phyloP scores from a whole-genome alignment of 2,113 vertebrate species.

The Plectropomus leopardus region DNA sequence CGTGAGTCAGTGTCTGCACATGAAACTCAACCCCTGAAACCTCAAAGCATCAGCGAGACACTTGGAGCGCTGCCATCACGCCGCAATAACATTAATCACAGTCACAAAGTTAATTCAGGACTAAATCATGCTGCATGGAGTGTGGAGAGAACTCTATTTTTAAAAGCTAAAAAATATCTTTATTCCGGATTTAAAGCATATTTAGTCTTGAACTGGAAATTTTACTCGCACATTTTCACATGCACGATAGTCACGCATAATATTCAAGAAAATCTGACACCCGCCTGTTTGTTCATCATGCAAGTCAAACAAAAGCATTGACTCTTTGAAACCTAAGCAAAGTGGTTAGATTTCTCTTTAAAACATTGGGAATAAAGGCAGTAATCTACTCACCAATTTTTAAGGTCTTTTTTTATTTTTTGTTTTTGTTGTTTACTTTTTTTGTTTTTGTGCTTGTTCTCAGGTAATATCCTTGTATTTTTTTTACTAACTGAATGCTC shows the following conservation, averaged over 20 bases:
- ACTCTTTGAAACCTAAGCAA: too few species aligned
- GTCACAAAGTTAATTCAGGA: neutral
- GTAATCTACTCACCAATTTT: too few species aligned
- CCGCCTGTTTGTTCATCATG: neutral
- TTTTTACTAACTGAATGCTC: too few species aligned
- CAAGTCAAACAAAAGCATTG: neutral
- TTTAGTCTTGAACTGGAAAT: neutral
- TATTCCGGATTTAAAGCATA: too few species aligned
- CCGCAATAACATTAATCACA: neutral
- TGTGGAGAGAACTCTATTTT: too few species aligned
- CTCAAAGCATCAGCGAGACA: neutral
- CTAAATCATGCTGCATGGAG: neutral
- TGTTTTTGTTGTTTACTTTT: too few species aligned
- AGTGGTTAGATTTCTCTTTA: too few species aligned
- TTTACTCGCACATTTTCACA: neutral
- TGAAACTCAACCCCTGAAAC: neutral
- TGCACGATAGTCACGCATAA: neutral
- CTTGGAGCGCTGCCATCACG: neutral
- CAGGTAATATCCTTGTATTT: too few species aligned
- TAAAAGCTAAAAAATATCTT: neutral
- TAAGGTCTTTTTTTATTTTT: too few species aligned
- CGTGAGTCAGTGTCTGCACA: constrained; percentile 39
- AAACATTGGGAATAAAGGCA: too few species aligned
- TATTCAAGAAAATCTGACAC: neutral
- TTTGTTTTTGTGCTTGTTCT: too few species aligned